Evolutionary conservation across 2,113 vertebrate species (phyloP).

Genomic region (Halichoeres trimaculatus): DNA sequence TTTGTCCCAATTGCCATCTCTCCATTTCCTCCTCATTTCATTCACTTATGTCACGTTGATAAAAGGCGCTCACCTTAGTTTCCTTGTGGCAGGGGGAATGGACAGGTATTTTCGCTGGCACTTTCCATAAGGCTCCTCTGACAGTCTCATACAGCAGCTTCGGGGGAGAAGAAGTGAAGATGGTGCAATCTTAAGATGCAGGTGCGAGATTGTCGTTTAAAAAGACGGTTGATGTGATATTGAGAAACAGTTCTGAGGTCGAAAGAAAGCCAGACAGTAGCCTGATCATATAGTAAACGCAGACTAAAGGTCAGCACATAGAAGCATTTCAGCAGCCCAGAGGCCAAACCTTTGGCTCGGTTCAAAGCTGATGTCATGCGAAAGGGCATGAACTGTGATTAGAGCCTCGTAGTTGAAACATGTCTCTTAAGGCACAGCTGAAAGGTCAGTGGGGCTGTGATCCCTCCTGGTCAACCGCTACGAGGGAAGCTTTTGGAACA

Average conservation of each 20-base stretch:
- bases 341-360: conserved; percentile 57
- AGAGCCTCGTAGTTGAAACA: conserved; percentile 53
- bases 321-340: conserved; percentile 42
- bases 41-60: conserved; percentile 78
- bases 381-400: conserved; percentile 73
- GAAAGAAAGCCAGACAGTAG: conserved; percentile 16
- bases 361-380: conserved; percentile 67
- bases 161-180: conserved; percentile 2
- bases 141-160: conserved; percentile 41
- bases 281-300: conserved; percentile 45
- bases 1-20: conserved; percentile 80
- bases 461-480: conserved; percentile 45
- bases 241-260: neutral
- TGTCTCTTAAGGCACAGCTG: conserved; percentile 60
- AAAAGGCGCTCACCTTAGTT: conserved; percentile 72
- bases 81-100: conserved; percentile 30
- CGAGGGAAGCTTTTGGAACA: conserved; percentile 17
- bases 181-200: conserved; percentile 12
- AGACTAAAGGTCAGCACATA: conserved; percentile 64
- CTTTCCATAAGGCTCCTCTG: conserved; percentile 51
- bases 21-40: conserved; percentile 78
- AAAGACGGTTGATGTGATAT: neutral
- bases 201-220: neutral
- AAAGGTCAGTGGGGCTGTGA: conserved; percentile 38
- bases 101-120: conserved; percentile 64